Evolutionary conservation across 2,888 invertebrate genomes (phyloP).

Genomic region (Stratiomys singularior): DNA sequence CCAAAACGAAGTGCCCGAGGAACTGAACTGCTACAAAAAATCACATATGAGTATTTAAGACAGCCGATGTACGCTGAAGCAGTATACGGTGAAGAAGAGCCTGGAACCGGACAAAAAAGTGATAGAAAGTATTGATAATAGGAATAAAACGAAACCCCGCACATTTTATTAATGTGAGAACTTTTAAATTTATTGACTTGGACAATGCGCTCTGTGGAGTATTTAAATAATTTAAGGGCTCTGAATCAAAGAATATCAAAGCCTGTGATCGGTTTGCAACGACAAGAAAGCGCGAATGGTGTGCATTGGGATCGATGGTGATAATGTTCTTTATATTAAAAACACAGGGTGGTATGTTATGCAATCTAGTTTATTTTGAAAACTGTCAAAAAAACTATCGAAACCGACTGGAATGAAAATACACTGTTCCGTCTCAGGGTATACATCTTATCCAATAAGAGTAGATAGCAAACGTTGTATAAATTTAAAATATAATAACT

Average conservation of each 20-base stretch:
- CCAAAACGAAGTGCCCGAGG: background rate
- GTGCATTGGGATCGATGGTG: background rate
- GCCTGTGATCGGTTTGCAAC: background rate
- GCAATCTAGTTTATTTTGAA: too few species aligned
- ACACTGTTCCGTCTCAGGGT: too few species aligned
- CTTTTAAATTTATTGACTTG: conserved; percentile 59
- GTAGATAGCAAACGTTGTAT: too few species aligned
- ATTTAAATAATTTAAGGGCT: conserved; percentile 37
- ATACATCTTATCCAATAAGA: too few species aligned
- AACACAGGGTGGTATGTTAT: conserved; percentile 14
- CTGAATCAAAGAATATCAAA: background rate
- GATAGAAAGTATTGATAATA: background rate
- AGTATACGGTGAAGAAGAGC: background rate
- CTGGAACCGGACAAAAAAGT: background rate
- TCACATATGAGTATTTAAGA: background rate
- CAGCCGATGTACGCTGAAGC: background rate
- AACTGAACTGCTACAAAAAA: background rate
- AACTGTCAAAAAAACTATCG: too few species aligned
- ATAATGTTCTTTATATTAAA: background rate
- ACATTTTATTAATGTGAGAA: conserved; percentile 60
- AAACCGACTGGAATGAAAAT: too few species aligned
- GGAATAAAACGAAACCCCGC: conserved; percentile 26
- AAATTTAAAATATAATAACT: too few species aligned
- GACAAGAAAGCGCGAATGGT: background rate
- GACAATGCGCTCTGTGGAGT: conserved; percentile 21